Base-by-base conservation (phyloP, 2,888 invertebrate genomes). In the Nyleta sp. region DNA sequence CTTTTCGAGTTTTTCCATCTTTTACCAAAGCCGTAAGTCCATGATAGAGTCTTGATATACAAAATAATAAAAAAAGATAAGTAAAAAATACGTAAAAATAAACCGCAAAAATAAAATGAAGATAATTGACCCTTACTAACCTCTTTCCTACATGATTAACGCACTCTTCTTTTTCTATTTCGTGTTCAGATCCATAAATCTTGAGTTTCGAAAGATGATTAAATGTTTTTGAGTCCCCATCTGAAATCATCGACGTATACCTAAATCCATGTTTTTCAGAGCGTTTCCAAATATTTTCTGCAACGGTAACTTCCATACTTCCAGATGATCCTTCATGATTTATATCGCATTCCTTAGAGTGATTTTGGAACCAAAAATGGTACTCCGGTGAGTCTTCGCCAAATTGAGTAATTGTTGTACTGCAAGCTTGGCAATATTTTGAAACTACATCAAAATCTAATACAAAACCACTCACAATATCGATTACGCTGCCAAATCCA, bases 371-470 rank as follows among this genome's bases (percentile, higher is more conserved):
- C 83, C 78, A 82, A 11, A 55, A 15, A 20, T 73, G 13, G 50
- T 28, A 80, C 52, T 82, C 82, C 17, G 78, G 57, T 5, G 62
- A 42, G 22, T 62, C 10, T 59, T 70, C 59, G n/a, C 53, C 42
- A 10, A 70, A 11, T 17, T 79, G 20, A 17, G 20, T 10, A 44
- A 59, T 52, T 13, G 73, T 68, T 22, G 40, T 75, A 17, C 28
- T 42, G 65, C 81, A 83, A 15, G 62, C 53, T 24, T 78, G 77
- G 68, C 80, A 82, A 55, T 55, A 78, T 68, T 83, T 83, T 10
- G 80, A 75, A 10, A 73, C 33, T 18, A 81, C 57, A 8, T 46
- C 67, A 42, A 60, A 82, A 17, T 81, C 82, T 6, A 79, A 60
- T n/a, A 82, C 68, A 18, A 68, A 76, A 44, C 81, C 81, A 18